Evolutionary conservation across 2,888 invertebrate genomes (phyloP), one percentile per base, ranked within the genome.

Genomic region (Clunio marinus): DNA sequence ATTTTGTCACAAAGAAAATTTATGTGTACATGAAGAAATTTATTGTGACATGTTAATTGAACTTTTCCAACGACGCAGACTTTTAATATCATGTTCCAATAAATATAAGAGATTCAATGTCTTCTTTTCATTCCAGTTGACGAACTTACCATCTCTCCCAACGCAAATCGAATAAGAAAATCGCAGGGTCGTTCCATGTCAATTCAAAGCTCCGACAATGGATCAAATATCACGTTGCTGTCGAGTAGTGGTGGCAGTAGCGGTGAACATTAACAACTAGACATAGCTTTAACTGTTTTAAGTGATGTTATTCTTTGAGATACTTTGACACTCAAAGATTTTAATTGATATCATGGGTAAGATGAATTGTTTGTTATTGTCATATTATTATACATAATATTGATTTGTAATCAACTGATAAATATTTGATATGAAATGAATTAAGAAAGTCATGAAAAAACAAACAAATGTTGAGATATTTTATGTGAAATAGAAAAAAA

Each of bases 131-230:
- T 60, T 65, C 8, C 86, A 80, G 83, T 88, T 78, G 87, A 88
- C 80, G 85, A 86, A 78, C 82, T 82, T 76, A 87, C 87, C 77
- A 80, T 87, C 77, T 86, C 86, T 74, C 86, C 86, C 74, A 84
- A 85, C 79, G 17, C 46, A 46, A 55, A 58, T 55, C 77, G 86
- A 80, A 84, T 86, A 78, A 83, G 85, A 71, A 77, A 83, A 46
- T 80, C 80, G 72, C 85, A 83, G 71, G 85, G 84, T 32, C 81
- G 86, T 32, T 84, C 84, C 71, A 86, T 86, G 86, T 85, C 85
- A 70, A 86, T 86, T 70, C 86, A 86, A 76, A 84, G 84, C 73
- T 85, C 85, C 74, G 85, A 85, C 27, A 84, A 84, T 74, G 86
- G 86, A 71, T 85, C 84, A 74, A 86, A 83, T 75, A 84, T 85